Base-by-base conservation (phyloP, 2,113 vertebrate species). In the Bucco capensis region DNA sequence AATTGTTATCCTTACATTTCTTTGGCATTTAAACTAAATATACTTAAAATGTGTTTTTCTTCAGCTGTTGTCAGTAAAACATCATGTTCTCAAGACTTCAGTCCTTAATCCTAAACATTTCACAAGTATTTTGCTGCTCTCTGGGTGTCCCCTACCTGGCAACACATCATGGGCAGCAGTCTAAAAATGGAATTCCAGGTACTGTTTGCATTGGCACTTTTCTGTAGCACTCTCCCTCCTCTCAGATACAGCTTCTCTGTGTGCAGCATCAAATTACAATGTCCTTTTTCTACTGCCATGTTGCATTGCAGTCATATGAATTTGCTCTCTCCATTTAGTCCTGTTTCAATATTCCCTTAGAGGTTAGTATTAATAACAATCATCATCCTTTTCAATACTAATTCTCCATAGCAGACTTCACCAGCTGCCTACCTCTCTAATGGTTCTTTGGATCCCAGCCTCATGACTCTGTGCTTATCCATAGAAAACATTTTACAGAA, bases 101-200 rank as follows among this genome's bases (percentile, higher is more conserved):
- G 28, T 70, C 35, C 71, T 73, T n/a, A n/a, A 74, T 28, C 28
- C 70, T 75, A 83, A 88, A 82, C 27, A 73, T 49, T 83, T 76
- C 33, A 18, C 42, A n/a, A 21, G 12, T 58, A 62, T 62, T 92
- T 85, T 77, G 15, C 19, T 80, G 47, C 15, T 44, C 35, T 76
- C 73, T 77, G 27, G 14, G 17, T 64, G 64, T 67, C 67, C 64
- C 38, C 74, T 76, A 66, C 13, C 19, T 0, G 0, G 82, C 30
- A 88, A 67, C 38, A 15, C 56, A 83, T 73, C 60, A 78, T 50
- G 50, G 49, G 46, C 58, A 88, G 67, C 9, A 66, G 58, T 23
- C 87, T 93, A 91, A 80, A 93, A 91, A 79, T 3, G 19, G 67
- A 91, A 89, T 88, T 93, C 75, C 67, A 94, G 72, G 85, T 94